Evolutionary conservation across 2,113 vertebrate species (phyloP), one percentile per base, ranked within the genome.

Genomic region (Labeo catla): DNA sequence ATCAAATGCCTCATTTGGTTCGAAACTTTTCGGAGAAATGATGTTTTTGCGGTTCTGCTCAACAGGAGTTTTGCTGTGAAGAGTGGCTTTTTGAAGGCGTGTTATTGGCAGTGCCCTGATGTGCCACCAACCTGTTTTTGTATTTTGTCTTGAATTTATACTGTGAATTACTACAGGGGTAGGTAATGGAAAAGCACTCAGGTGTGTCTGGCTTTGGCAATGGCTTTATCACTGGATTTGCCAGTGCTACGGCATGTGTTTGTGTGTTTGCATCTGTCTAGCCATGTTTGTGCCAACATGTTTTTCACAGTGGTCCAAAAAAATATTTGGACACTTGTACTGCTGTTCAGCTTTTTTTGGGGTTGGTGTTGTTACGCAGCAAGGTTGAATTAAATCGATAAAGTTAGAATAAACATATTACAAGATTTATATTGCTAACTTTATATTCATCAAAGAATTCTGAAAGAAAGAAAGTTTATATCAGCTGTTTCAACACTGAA

Each of bases 151-250:
- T 86, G 65, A 86, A 77, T 84, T 76, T 84, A 50, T 52, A 57
- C 66, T 12, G 15, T 21, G 50, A 74, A 88, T 43, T 73, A 50
- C 47, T 28, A 19, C 84, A 80, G 57, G 39, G 65, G 34, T 47
- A 65, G 76, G 66, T 86, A 84, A 89, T 86, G 74, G 77, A 87
- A 89, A 84, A 77, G 49, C 82, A 83, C 66, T 82, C 70, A 85
- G 61, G 43, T 73, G 50, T 85, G 83, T 66, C 61, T 70, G 47
- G 77, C 72, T 78, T 81, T 82, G 78, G 82, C 49, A 82, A 63
- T 81, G 52, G 19, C 78, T 76, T 76, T 81, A 81, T 85, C 43
- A 34, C 13, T 57, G 23, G 72, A 19, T 59, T 89, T 81, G 73
- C 66, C 59, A 82, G 43, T 61, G 21, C 82, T 86, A 85, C 49